Evolutionary conservation across 1,140 invertebrate species (phyloP).

Genomic region (Eciton burchellii): DNA sequence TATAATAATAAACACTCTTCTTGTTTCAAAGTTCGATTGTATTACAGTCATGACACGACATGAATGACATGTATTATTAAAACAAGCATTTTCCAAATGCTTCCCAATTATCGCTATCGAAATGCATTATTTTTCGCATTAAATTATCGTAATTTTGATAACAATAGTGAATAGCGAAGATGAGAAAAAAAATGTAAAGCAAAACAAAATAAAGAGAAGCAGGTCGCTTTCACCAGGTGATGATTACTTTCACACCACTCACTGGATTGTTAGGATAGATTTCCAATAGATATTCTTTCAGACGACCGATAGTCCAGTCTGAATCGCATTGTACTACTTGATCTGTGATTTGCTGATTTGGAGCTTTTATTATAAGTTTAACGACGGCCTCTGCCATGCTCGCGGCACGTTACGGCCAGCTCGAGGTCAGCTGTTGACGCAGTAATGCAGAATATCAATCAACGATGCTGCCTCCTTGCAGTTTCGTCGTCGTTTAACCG

Average conservation of each 20-base stretch:
- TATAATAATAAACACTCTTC: no score
- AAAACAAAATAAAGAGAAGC: constrained; percentile 1
- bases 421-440: constrained; percentile 59
- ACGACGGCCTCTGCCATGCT: constrained; percentile 86
- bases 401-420: neutral
- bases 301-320: constrained; percentile 93
- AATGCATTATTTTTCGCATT: neutral
- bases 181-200: neutral
- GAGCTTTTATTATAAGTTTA: constrained; percentile 93
- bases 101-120: no score
- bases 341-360: constrained; percentile 95
- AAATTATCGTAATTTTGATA: neutral
- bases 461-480: constrained; percentile 4
- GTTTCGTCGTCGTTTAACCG: constrained; percentile 34
- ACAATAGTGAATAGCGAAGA: no score
- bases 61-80: no score
- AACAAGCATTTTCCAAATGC: no score
- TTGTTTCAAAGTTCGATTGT: no score
- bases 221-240: constrained; percentile 87
- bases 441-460: constrained; percentile 25
- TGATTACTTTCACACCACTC: constrained; percentile 82
- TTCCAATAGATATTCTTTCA: constrained; percentile 93
- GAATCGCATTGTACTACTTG: constrained; percentile 92
- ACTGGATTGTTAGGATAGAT: constrained; percentile 96
- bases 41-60: no score